Conservation (phyloP, 2,797 vertebrate species). For the Falco columbarius region DNA sequence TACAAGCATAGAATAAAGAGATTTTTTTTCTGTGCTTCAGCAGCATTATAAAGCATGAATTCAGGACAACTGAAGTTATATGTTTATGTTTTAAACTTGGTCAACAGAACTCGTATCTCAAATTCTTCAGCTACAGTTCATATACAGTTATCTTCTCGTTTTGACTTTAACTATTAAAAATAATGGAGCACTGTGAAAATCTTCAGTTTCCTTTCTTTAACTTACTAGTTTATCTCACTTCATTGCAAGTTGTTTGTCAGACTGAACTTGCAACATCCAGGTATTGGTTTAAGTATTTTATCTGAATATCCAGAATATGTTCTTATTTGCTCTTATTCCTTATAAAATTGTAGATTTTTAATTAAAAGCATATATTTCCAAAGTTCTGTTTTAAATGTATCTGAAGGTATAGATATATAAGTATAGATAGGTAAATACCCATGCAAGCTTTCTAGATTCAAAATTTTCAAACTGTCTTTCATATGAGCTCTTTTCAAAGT, state of each 20-base stretch:
- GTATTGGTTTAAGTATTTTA: neutral
- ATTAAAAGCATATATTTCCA: neutral
- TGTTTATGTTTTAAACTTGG: neutral
- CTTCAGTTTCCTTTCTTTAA: neutral
- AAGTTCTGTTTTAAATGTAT: neutral
- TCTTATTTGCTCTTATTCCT: neutral
- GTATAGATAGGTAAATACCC: neutral
- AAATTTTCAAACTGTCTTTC: neutral
- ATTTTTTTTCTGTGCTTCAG: neutral
- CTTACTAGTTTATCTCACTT: neutral
- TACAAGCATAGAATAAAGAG: neutral
- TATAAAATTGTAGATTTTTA: neutral
- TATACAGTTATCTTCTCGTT: neutral
- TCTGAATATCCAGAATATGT: neutral
- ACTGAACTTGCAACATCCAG: neutral
- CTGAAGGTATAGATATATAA: neutral
- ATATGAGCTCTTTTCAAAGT: neutral
- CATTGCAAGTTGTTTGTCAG: neutral
- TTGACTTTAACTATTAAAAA: neutral
- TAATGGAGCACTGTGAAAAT: neutral
- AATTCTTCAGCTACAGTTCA: neutral
- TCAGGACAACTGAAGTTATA: neutral
- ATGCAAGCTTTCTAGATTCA: neutral
- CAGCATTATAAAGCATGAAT: neutral
- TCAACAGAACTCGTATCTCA: neutral